Evolutionary conservation across 2,888 invertebrate species (phyloP).

Genomic region (Cerceris rybyensis): DNA sequence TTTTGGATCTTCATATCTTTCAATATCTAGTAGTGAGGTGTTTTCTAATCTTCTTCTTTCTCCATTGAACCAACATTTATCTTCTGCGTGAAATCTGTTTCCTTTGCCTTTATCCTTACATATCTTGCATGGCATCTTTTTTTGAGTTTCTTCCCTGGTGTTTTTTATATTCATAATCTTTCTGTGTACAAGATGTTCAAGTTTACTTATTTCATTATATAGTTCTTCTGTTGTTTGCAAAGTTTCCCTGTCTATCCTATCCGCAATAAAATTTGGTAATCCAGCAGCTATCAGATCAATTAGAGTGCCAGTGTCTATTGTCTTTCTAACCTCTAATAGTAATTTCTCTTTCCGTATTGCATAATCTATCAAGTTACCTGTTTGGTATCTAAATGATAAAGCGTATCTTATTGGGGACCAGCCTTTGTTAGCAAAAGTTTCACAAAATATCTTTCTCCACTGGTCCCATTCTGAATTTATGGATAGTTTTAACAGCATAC

Average conservation of each 20-base stretch:
- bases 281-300: constrained; percentile 1
- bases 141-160: no score
- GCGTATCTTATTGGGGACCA: constrained; percentile 4
- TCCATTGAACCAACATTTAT: constrained; percentile 7
- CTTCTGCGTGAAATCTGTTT: constrained; percentile 5
- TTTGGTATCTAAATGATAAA: neutral
- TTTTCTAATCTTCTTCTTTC: constrained; percentile 30
- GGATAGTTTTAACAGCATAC: neutral
- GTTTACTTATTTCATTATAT: no score
- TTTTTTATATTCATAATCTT: no score
- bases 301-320: neutral
- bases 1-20: constrained; percentile 16
- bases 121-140: constrained; percentile 17
- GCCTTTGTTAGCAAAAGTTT: neutral
- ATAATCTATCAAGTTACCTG: neutral
- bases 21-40: constrained; percentile 10
- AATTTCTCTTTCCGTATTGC: constrained; percentile 2
- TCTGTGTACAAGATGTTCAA: no score
- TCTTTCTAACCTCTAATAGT: neutral
- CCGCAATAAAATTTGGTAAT: neutral
- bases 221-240: neutral
- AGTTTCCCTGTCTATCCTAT: constrained; percentile 1
- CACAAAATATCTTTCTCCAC: neutral
- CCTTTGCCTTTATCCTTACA: constrained; percentile 3
- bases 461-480: neutral